Conservation (phyloP, 2,113 vertebrate genomes). For the Vimba vimba region DNA sequence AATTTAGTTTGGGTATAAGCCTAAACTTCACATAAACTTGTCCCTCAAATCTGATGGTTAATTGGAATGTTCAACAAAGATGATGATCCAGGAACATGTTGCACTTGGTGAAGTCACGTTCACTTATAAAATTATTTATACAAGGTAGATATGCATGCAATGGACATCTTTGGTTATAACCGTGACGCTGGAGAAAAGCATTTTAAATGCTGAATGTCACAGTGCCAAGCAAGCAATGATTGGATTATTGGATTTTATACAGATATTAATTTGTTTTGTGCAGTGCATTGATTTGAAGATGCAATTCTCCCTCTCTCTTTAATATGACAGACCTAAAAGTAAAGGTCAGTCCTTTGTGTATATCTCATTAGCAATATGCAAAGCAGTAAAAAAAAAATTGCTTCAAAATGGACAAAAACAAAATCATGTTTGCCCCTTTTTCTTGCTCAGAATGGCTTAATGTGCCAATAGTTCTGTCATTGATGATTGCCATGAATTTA, state of each 20-base stretch:
- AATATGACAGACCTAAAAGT: neutral
- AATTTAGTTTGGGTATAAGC: no score
- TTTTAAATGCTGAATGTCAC: slow-evolving; percentile 21
- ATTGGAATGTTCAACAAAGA: no score
- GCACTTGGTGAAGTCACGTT: no score
- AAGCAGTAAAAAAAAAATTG: no score
- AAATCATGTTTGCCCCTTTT: neutral
- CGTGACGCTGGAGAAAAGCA: neutral
- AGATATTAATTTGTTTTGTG: neutral
- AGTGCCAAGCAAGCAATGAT: neutral
- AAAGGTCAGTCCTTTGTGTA: neutral
- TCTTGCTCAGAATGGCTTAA: neutral
- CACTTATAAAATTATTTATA: neutral
- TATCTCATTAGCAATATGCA: no score
- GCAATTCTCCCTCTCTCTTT: neutral
- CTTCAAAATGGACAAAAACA: neutral
- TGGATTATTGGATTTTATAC: neutral
- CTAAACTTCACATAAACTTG: no score
- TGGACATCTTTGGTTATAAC: neutral
- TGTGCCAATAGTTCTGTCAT: neutral
- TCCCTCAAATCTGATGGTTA: no score
- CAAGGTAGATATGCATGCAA: neutral
- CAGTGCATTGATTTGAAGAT: neutral
- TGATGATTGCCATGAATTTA: neutral
- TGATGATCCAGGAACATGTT: no score